Evolutionary conservation across 2,797 vertebrate genomes (phyloP), one percentile per base, ranked within the genome.

Genomic region (Graptemys geographica): DNA sequence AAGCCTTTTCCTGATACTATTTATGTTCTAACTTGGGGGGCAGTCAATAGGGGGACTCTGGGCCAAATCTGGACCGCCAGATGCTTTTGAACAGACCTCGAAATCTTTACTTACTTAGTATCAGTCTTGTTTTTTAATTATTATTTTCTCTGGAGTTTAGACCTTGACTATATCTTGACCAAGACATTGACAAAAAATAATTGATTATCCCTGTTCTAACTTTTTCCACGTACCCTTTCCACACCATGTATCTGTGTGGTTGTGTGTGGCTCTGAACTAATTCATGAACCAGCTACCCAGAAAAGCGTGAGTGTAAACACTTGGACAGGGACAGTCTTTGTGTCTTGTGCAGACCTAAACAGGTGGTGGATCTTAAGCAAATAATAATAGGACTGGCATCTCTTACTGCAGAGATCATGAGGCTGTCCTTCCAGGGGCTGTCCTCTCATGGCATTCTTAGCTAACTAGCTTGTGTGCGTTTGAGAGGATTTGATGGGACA

Each of bases 261-360:
- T 72, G 23, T 44, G 2, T 0, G 0, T 81, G 31, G 31, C 57
- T 62, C 84, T 79, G 86, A 47, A 79, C 5, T 81, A 52, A 44
- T 11, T 91, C 1, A 4, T 1, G 1, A 11, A 44, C 33, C 59
- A 1, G 2, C 0, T 0, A 10, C 5, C 11, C 27, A 62, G 55
- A 53, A 72, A 28, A 12, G 19, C 28, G 4, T 81, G 31, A 44
- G 3, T 25, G 1, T 15, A 16, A 91, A 53, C 49, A 56, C 37
- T 76, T 44, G 86, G 59, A 15, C 21, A 81, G 84, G 85, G 47
- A 52, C 15, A 55, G 53, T 3, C 37, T n/a, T 52, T 16, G 83
- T 18, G 4, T 37, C 65, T 69, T 69, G 16, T 18, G 21, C 6
- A 16, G 15, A 62, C 7, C 59, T 62, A 62, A 62, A 10, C 65